Percentiles rank a stretch among this genome's conserved stretches.
Conservation (phyloP, 2,797 vertebrate species). For the Chrosomus eos region DNA sequence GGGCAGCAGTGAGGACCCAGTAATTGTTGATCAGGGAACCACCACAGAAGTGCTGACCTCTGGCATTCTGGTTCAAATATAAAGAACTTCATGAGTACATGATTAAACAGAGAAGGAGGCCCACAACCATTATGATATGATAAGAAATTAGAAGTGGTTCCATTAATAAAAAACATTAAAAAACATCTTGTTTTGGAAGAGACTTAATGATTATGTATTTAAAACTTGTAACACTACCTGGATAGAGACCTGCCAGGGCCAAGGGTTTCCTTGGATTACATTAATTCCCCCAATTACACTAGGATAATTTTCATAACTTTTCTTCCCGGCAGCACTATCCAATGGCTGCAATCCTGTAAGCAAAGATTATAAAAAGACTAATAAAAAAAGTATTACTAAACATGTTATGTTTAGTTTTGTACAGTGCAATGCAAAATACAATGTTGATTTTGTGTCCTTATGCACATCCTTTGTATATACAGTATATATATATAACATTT, state of each 20-base stretch:
- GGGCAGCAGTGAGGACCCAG: conserved; percentile 88
- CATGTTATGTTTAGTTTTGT: not conserved
- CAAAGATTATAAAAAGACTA: conserved; percentile 13
- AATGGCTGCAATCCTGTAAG: conserved; percentile 74
- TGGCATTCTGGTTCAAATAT: conserved; percentile 69
- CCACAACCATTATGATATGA: not conserved
- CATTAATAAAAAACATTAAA: not conserved
- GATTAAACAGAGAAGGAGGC: not conserved
- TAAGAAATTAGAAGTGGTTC: not conserved
- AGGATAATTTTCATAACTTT: too few species aligned
- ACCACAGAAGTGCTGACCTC: conserved; percentile 84
- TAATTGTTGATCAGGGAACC: conserved; percentile 82
- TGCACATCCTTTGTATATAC: not conserved
- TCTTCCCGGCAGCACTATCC: fast-evolving
- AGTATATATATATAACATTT: not conserved
- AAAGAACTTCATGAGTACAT: not conserved
- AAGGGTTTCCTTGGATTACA: conserved; percentile 84
- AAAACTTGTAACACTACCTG: conserved; percentile 72
- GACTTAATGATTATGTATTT: not conserved
- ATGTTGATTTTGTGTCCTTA: not conserved
- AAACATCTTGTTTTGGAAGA: not conserved
- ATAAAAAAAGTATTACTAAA: not conserved
- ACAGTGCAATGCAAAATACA: not conserved
- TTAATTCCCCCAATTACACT: fast-evolving
- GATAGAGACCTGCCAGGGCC: conserved; percentile 92